Evolutionary conservation across 2,888 invertebrate species (phyloP).

Genomic region (Andricus quercusramuli): DNA sequence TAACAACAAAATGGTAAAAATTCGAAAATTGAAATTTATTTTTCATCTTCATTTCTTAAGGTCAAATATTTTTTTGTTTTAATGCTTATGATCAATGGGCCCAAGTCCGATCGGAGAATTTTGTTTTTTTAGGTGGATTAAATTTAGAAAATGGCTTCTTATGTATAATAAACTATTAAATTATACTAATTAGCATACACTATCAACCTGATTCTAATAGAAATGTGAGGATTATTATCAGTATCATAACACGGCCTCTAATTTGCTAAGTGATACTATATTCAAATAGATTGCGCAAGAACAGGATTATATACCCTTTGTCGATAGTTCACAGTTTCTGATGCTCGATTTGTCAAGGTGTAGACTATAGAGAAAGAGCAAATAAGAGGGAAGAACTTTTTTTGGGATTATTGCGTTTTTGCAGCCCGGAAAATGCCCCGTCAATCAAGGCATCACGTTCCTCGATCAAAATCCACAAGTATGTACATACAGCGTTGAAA

Average conservation of each 20-base stretch:
- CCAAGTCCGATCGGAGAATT: too few relatives aligned
- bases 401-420: background rate
- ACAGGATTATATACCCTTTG: background rate
- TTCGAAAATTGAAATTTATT: too few relatives aligned
- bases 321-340: background rate
- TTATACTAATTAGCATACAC: background rate
- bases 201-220: background rate
- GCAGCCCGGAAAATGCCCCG: background rate
- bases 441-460: constrained; percentile 1
- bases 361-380: background rate
- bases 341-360: background rate
- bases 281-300: background rate
- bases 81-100: too few relatives aligned
- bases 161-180: background rate
- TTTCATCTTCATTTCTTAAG: too few relatives aligned
- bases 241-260: background rate
- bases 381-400: background rate
- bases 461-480: constrained; percentile 10
- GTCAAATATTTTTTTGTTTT: too few relatives aligned
- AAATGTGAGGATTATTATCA: background rate
- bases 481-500: constrained; percentile 1
- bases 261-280: background rate
- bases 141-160: too few relatives aligned
- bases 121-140: too few relatives aligned
- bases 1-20: too few relatives aligned